Conservation (phyloP, 1,140 invertebrate genomes). For the Lasaia peninsularis region DNA sequence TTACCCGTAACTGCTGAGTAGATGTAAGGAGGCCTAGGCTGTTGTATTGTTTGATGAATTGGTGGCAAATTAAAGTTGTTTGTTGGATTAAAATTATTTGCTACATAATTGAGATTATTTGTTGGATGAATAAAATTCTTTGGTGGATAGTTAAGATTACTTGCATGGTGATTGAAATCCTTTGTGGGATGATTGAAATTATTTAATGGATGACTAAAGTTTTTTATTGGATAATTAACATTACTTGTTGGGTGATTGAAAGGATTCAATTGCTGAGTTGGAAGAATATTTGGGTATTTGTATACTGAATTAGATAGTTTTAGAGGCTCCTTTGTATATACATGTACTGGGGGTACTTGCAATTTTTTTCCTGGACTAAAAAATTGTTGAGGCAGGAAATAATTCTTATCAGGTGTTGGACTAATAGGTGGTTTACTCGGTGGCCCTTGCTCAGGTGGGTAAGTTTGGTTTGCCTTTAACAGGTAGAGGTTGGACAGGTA, state of each 20-base stretch:
- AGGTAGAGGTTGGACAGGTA: conserved; percentile 8
- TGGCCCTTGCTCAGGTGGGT: conserved; percentile 46
- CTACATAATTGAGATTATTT: background rate
- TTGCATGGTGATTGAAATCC: background rate
- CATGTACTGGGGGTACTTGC: conserved; percentile 34
- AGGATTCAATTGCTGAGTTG: conserved; percentile 31
- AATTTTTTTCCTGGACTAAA: conserved; percentile 38
- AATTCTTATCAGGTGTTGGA: conserved; percentile 39
- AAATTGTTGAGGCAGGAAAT: conserved; percentile 39
- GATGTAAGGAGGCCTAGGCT: conserved; percentile 15
- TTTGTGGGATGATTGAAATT: background rate
- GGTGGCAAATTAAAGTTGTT: background rate
- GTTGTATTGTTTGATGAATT: background rate
- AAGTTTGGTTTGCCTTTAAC: conserved; percentile 29
- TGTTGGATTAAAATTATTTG: background rate
- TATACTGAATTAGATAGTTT: conserved; percentile 50
- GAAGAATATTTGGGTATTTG: conserved; percentile 55
- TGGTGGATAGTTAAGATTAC: background rate
- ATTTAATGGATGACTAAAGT: background rate
- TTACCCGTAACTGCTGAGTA: conserved; percentile 37
- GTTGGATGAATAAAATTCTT: background rate
- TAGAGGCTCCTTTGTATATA: conserved; percentile 40
- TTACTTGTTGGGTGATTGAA: conserved; percentile 18
- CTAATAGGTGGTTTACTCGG: conserved; percentile 60
- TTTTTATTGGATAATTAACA: conserved; percentile 6